Evolutionary conservation across 2,888 invertebrate genomes (phyloP), one percentile per base, ranked within the genome.

Genomic region (Megastigmus dorsalis): DNA sequence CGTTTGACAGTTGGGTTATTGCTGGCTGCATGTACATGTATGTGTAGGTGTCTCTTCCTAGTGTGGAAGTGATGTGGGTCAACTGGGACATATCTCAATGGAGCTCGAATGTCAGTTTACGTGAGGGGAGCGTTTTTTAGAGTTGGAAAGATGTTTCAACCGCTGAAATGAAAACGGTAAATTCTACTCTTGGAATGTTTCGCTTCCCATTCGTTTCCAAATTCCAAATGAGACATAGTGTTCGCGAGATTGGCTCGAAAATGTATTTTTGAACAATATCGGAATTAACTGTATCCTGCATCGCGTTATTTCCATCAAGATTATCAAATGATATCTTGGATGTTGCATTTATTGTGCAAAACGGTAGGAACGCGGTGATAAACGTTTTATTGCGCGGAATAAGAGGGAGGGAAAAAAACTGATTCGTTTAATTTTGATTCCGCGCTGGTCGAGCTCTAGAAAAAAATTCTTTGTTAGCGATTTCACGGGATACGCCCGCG

Each of bases 391-490:
- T 15, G 10, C 10, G 33, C 5, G 10, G 38, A 38, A 41, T 23
- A n/a, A 15, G 33, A 48, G 7, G 10, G 38, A 38, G 28, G 20
- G 9, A 15, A 48, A 48, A 10, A 20, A 23, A 1, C n/a, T 4
- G 38, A 33, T 60, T 28, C 59, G 28, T 23, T 55, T 69, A 41
- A 69, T 60, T 69, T 52, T 54, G 36, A 60, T 54, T 43, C 60
- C 52, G 3, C 30, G 13, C n/a, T n/a, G n/a, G n/a, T n/a, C n/a
- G n/a, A n/a, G 20, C 50, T 43, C 59, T 59, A 13, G 38, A 7
- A 54, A 55, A 50, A 38, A 33, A 52, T 7, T n/a, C 50, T 9
- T 57, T 57, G 20, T 45, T 45, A 15, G 43, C 43, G 15, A 59
- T 60, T 60, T 43, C 13, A 26, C 18, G 18, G 15, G 3, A 28